These are phyloP conservation scores for Diachasmimorpha longicaudata DNA, from an alignment of 1,140 invertebrate genomes.

Conservation along the genomic window DNA sequence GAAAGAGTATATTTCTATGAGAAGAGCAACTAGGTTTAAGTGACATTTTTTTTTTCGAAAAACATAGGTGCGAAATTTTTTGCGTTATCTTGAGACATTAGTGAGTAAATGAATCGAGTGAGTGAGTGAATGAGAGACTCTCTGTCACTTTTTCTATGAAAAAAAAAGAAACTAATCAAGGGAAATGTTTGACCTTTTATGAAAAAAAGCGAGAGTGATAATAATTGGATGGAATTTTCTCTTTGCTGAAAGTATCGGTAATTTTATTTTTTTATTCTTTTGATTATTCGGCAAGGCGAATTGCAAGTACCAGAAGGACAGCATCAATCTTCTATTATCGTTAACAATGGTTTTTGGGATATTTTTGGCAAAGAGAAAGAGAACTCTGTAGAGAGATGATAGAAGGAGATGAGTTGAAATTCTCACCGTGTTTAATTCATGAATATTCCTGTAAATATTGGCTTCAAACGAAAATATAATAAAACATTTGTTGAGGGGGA, in stretches of 20 bases:
- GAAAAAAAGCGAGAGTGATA: neutral
- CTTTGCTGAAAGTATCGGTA: neutral
- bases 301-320: neutral
- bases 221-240: neutral
- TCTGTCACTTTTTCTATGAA: conserved; percentile 4
- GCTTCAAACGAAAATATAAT: neutral
- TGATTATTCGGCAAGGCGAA: neutral
- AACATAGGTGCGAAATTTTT: neutral
- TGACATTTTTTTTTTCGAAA: neutral
- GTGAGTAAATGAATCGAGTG: neutral
- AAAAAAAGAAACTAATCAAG: neutral
- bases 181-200: neutral
- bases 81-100: neutral
- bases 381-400: neutral
- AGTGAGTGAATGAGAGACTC: neutral
- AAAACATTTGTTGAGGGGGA: neutral
- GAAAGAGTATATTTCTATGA: conserved; percentile 10
- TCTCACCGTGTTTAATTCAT: neutral
- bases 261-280: neutral
- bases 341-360: neutral
- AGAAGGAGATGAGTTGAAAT: neutral
- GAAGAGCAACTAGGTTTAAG: neutral
- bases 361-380: neutral
- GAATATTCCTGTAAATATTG: neutral
- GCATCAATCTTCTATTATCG: neutral